Evolutionary conservation across 2,888 invertebrate species (phyloP).

Genomic region (Magallana nippona): DNA sequence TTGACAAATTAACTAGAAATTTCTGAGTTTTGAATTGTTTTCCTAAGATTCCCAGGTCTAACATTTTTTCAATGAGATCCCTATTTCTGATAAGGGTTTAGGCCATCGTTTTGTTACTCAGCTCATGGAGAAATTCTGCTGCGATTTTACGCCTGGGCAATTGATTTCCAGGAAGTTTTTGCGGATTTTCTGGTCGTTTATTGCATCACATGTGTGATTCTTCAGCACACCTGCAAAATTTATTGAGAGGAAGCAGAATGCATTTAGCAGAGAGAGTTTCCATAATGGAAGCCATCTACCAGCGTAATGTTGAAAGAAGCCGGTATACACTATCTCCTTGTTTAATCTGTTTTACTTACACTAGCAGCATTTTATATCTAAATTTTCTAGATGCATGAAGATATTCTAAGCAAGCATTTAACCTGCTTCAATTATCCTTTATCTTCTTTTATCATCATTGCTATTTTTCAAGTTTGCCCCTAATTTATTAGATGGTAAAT

Average conservation of each 20-base stretch:
- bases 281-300: background rate
- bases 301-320: background rate
- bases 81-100: background rate
- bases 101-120: background rate
- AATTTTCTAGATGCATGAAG: no score
- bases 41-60: background rate
- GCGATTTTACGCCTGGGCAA: background rate
- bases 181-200: conserved; percentile 25
- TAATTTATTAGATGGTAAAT: no score
- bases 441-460: no score
- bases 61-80: background rate
- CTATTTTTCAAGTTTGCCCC: no score
- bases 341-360: no score
- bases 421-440: no score
- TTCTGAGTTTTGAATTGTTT: background rate
- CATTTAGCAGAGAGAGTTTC: background rate
- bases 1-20: conserved; percentile 19
- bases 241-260: conserved; percentile 2
- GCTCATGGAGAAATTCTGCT: background rate
- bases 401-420: no score
- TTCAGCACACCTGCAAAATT: conserved; percentile 29
- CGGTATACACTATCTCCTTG: no score
- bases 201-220: conserved; percentile 25
- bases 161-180: conserved; percentile 21
- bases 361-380: no score